These are phyloP conservation scores for Lemur catta DNA, from an alignment of 2,797 vertebrate species.

Conservation along the genomic window DNA sequence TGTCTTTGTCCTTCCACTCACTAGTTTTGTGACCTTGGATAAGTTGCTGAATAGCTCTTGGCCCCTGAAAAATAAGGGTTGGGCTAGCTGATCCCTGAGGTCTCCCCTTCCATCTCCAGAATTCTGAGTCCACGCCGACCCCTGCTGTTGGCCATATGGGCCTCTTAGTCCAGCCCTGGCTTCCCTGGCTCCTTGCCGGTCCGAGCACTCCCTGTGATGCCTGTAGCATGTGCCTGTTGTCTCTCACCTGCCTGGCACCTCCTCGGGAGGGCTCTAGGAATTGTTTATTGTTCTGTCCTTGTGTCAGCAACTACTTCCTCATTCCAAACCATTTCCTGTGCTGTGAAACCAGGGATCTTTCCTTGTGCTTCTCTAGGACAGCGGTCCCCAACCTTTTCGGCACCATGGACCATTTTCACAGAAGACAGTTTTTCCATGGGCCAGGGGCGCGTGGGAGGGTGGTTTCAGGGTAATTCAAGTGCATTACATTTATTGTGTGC, in stretches of 20 bases:
- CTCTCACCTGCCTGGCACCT: constrained; percentile 9
- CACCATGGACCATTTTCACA: no score
- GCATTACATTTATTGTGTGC: no score
- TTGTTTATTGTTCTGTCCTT: neutral
- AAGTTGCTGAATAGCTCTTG: constrained; percentile 2
- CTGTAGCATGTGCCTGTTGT: neutral
- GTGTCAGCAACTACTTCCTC: neutral
- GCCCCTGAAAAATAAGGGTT: neutral
- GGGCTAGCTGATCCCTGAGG: neutral
- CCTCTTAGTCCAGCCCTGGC: neutral
- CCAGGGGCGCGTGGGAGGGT: no score
- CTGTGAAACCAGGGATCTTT: neutral
- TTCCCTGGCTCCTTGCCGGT: neutral
- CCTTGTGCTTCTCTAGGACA: no score
- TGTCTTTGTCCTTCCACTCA: neutral
- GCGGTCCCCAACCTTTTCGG: no score
- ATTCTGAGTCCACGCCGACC: neutral
- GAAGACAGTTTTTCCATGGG: no score
- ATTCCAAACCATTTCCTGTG: neutral
- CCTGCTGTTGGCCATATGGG: constrained; percentile 52
- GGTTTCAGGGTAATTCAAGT: no score
- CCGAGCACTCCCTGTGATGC: neutral
- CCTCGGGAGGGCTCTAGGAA: neutral
- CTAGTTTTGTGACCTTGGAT: constrained; percentile 45
- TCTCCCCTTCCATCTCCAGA: neutral